Percentiles rank a stretch among this genome's conserved stretches.
Evolutionary conservation across 2,888 invertebrate species (phyloP).

Genomic region (Pseudoips prasinana): DNA sequence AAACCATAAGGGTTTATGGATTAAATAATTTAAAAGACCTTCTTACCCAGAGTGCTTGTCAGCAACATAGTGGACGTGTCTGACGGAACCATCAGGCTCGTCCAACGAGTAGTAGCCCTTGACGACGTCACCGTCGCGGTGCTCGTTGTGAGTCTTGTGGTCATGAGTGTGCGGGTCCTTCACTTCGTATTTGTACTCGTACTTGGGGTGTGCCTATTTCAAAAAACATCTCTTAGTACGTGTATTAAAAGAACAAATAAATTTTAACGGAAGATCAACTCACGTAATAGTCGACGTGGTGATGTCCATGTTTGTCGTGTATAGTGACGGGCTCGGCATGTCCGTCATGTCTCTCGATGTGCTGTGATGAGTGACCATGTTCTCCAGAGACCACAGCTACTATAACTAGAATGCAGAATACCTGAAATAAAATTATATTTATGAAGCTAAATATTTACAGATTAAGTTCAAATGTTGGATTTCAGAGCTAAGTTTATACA

Average conservation of each 20-base stretch:
- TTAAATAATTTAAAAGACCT: too few species aligned
- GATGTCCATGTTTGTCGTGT: slow-evolving; percentile 6
- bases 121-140: slow-evolving; percentile 77
- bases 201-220: slow-evolving; percentile 38
- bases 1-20: too few species aligned
- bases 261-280: not conserved
- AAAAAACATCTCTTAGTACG: too few species aligned
- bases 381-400: not conserved
- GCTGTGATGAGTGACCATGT: slow-evolving; percentile 37
- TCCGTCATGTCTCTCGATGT: slow-evolving; percentile 38
- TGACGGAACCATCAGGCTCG: slow-evolving; percentile 70
- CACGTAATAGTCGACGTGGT: slow-evolving; percentile 17
- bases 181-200: slow-evolving; percentile 46
- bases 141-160: slow-evolving; percentile 67
- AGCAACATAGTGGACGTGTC: slow-evolving; percentile 44
- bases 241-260: too few species aligned
- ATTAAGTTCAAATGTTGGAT: too few species aligned
- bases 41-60: slow-evolving; percentile 42
- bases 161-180: slow-evolving; percentile 80
- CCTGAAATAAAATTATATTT: too few species aligned
- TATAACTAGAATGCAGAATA: not conserved
- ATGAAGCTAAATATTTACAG: too few species aligned
- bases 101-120: slow-evolving; percentile 78
- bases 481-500: too few species aligned
- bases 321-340: slow-evolving; percentile 29